phyloP scores from a whole-genome alignment of 2,113 vertebrate genomes.

The Hippocampus abdominalis region DNA sequence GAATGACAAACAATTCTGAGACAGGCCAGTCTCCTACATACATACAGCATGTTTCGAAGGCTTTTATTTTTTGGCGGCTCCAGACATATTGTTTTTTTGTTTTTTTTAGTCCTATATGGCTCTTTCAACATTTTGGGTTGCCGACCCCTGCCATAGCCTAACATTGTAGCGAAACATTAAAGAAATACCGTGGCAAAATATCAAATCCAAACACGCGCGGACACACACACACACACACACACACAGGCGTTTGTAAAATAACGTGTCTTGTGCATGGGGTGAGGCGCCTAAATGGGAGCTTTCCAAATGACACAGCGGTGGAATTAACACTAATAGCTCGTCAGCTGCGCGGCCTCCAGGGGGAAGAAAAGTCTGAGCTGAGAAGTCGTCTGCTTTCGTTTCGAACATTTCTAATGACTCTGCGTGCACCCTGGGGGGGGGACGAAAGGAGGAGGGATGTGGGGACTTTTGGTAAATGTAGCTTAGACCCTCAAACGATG shows the following conservation, averaged over 20 bases:
- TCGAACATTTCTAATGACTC: conserved; percentile 58
- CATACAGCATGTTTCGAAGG: too few relatives aligned
- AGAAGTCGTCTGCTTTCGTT: conserved; percentile 55
- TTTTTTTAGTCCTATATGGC: too few relatives aligned
- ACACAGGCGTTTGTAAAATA: neutral
- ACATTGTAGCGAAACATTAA: neutral
- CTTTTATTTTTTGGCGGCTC: too few relatives aligned
- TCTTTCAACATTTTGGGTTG: too few relatives aligned
- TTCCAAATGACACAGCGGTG: conserved; percentile 68
- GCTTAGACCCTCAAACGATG: conserved; percentile 50
- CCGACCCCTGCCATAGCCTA: too few relatives aligned
- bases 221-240: neutral
- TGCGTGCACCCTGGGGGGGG: conserved; percentile 26
- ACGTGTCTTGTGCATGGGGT: conserved; percentile 46
- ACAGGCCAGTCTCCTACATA: too few relatives aligned
- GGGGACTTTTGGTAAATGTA: conserved; percentile 44
- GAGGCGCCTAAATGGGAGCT: conserved; percentile 62
- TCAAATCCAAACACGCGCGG: neutral
- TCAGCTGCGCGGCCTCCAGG: conserved; percentile 63
- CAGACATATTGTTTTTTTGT: too few relatives aligned
- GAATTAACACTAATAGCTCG: conserved; percentile 72
- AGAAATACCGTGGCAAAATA: neutral
- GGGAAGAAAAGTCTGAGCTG: conserved; percentile 39
- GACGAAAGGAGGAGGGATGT: conserved; percentile 3
- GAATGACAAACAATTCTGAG: too few relatives aligned